phyloP scores from a whole-genome alignment of 2,113 vertebrate genomes.

The Etia nguti region DNA sequence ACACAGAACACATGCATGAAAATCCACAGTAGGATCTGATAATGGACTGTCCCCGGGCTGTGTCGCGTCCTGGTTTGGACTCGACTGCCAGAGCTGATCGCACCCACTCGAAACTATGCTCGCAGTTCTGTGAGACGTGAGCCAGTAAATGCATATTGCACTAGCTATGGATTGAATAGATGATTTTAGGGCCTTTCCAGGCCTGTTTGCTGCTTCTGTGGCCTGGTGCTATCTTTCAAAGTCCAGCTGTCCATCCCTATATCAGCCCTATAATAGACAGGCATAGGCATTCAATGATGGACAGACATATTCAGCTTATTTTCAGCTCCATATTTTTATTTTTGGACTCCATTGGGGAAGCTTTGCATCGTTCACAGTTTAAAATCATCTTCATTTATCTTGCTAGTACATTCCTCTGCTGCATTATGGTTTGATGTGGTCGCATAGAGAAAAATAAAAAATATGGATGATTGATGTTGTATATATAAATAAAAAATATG shows the following conservation, averaged over 20 bases:
- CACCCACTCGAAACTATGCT: background rate
- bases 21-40: background rate
- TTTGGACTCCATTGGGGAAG: background rate
- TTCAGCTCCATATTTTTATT: background rate
- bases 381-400: background rate
- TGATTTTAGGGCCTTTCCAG: background rate
- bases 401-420: background rate
- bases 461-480: fast-evolving
- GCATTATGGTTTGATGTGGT: background rate
- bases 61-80: background rate
- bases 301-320: background rate
- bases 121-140: background rate
- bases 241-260: background rate
- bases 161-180: fast-evolving
- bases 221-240: background rate
- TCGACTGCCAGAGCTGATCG: fast-evolving
- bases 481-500: background rate
- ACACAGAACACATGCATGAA: background rate
- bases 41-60: background rate
- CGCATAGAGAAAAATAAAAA: background rate
- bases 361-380: background rate
- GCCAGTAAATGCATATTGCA: background rate
- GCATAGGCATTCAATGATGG: background rate
- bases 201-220: background rate
- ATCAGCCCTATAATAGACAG: background rate